Base-by-base conservation (phyloP, 2,113 vertebrate genomes). In the Hyaena hyaena region DNA sequence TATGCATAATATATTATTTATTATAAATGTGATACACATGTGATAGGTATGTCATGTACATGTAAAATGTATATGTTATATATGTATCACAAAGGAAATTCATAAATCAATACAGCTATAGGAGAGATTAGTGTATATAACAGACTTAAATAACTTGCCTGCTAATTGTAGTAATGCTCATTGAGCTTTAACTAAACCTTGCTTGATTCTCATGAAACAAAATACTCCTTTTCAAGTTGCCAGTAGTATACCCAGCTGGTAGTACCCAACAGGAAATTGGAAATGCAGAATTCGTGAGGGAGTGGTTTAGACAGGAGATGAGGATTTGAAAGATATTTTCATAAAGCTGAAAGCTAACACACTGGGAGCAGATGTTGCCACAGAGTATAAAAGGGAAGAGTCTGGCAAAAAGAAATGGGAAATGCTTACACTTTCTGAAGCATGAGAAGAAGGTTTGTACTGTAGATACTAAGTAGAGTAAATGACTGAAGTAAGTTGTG, bases 281-380 rank as follows among this genome's bases (percentile, higher is more conserved):
- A 94, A 92, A 86, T 73, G 28, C 4, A 45, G 68, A 79, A 93
- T 90, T 90, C 80, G 17, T 73, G n/a, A 90, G 16, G 43, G 24
- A 74, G 39, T 48, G 55, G 39, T 87, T 91, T 39, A 84, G 61
- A 48, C 12, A 68, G 55, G 48, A 90, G 66, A 35, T 83, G 10
- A 31, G 79, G 10, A 92, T 92, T 76, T 90, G 74, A 95, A 93
- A 63, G 53, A 89, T 95, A 66, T 76, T 95, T 91, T 88, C 45
- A 69, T 79, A 89, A 77, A 69, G 68, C 33, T 83, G 55, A 87
- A 92, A 82, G 26, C 35, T 87, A 50, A 90, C 63, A 74, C 23
- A 28, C 35, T 96, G 90, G 53, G 73, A 96, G n/a, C 9, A 69
- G n/a, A 74, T 92, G 65, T 24, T 87, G 26, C 58, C 43, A 63